Percentiles rank a stretch among this genome's conserved stretches.
These are phyloP conservation scores for Triplophysa rosa DNA, from an alignment of 2,113 vertebrate species.

Conservation along the genomic window DNA sequence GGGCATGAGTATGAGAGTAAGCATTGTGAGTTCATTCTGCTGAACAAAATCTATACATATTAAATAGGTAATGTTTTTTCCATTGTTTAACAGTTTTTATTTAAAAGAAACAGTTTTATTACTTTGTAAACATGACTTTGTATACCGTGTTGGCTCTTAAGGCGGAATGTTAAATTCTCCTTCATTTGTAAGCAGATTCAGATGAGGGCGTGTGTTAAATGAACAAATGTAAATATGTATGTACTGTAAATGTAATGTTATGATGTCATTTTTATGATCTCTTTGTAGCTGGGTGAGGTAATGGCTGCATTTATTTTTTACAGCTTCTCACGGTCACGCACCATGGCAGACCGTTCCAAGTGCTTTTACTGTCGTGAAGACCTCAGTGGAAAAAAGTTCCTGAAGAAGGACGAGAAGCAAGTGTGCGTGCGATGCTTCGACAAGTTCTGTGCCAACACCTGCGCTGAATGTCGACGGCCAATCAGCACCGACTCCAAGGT, in stretches of 20 bases:
- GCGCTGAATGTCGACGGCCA: slow-evolving; percentile 86
- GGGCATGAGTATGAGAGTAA: not conserved
- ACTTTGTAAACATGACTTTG: too few species aligned
- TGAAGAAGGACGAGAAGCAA: slow-evolving; percentile 85
- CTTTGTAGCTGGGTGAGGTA: slow-evolving; percentile 1
- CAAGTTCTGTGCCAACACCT: slow-evolving; percentile 93
- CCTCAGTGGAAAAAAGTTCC: slow-evolving; percentile 87
- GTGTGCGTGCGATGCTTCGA: slow-evolving; percentile 94
- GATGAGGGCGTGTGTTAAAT: too few species aligned
- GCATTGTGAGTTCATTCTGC: not conserved
- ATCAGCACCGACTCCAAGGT: slow-evolving; percentile 92
- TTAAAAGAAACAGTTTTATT: too few species aligned
- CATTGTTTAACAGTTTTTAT: too few species aligned
- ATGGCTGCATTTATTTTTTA: not conserved
- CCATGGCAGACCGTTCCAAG: slow-evolving; percentile 84
- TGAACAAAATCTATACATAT: not conserved
- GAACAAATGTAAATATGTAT: too few species aligned
- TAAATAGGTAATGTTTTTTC: too few species aligned
- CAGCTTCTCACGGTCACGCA: slow-evolving; percentile 62
- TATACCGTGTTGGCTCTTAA: too few species aligned
- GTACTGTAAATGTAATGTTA: not conserved
- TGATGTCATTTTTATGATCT: not conserved
- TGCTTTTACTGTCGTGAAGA: slow-evolving; percentile 91
- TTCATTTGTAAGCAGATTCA: too few species aligned
- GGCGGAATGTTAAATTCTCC: too few species aligned